Conservation (phyloP, 2,113 vertebrate species). For the Python bivittatus region DNA sequence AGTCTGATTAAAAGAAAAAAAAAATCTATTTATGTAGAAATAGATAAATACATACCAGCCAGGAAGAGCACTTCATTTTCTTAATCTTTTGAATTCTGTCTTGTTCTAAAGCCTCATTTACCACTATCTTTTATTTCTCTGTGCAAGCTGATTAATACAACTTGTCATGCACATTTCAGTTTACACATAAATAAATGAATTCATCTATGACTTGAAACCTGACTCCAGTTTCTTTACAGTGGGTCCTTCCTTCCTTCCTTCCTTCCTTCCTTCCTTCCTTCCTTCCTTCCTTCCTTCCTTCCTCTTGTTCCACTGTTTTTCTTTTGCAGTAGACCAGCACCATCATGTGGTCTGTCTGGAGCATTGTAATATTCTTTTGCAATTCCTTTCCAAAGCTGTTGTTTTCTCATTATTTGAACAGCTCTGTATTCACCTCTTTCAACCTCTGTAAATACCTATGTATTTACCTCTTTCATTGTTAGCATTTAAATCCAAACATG, state of each 20-base stretch:
- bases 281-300: neutral
- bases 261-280: accelerated
- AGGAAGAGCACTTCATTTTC: neutral
- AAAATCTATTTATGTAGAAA: neutral
- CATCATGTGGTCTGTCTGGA: neutral
- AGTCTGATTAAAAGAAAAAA: neutral
- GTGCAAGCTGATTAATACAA: too few relatives aligned
- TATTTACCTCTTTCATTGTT: neutral
- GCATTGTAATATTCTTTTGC: neutral
- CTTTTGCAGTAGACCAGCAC: neutral
- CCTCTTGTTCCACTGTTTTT: neutral
- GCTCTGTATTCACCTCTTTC: too few relatives aligned
- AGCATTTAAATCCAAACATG: neutral
- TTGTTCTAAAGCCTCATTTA: neutral
- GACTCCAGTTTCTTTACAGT: too few relatives aligned
- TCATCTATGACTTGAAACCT: too few relatives aligned
- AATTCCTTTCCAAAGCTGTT: neutral
- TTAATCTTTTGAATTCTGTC: neutral
- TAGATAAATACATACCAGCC: neutral
- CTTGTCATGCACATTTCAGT: too few relatives aligned
- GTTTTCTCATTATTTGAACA: neutral
- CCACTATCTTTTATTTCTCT: neutral
- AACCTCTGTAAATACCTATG: too few relatives aligned
- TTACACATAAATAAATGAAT: too few relatives aligned
- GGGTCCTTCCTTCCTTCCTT: too few relatives aligned